Evolutionary conservation across 2,113 vertebrate species (phyloP).

Genomic region (human): DNA sequence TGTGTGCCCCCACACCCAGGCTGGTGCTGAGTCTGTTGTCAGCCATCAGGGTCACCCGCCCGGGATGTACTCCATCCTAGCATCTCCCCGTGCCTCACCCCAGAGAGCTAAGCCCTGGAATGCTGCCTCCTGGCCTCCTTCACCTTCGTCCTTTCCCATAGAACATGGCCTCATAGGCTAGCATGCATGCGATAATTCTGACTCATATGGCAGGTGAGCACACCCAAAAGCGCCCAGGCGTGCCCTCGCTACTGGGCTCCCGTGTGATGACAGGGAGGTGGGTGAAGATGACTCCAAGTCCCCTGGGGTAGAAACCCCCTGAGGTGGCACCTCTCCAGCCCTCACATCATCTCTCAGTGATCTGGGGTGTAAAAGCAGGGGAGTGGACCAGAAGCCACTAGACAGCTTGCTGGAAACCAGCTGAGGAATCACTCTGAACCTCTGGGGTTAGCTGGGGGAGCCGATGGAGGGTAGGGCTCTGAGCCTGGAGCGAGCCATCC

Average conservation of each 20-base stretch:
- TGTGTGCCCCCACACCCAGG: background rate
- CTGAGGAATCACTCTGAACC: background rate
- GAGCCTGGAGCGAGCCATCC: background rate
- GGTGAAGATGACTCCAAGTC: background rate
- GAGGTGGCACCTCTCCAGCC: background rate
- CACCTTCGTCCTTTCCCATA: background rate
- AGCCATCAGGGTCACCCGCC: background rate
- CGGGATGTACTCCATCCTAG: background rate
- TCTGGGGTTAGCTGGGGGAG: background rate
- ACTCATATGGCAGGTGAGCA: background rate
- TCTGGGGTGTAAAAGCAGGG: background rate
- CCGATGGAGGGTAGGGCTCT: background rate
- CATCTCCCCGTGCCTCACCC: background rate
- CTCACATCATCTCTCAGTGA: background rate
- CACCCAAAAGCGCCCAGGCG: background rate
- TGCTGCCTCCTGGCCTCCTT: background rate
- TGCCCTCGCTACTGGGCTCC: background rate
- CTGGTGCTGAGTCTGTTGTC: background rate
- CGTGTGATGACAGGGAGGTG: background rate
- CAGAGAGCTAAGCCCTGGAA: background rate
- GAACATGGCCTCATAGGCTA: background rate
- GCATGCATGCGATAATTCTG: background rate
- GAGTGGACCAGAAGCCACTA: background rate
- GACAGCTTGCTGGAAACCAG: background rate
- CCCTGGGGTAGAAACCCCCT: accelerated